A percentile compares a stretch with the other conserved stretches of the same genome.
Evolutionary conservation across 2,888 invertebrate species (phyloP).

Genomic region (Cristatella mucedo): DNA sequence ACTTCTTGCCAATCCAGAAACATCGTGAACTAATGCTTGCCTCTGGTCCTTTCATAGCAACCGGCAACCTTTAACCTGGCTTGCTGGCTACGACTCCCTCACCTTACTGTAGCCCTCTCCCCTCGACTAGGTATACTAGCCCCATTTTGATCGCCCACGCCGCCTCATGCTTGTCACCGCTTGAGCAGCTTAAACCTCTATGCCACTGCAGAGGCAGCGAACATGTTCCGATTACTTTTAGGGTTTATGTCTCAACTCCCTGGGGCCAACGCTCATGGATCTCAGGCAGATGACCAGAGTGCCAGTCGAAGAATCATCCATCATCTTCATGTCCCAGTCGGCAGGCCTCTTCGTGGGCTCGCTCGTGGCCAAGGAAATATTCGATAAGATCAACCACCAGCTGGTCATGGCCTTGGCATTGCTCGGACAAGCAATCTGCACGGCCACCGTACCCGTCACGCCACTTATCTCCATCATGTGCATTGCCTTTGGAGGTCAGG

Average conservation of each 20-base stretch:
- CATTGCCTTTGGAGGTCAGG: conserved; percentile 4
- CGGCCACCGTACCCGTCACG: conserved; percentile 2
- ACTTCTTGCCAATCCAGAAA: too few species aligned
- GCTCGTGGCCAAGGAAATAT: not conserved
- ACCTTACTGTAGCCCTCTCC: too few species aligned
- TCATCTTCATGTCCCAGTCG: conserved; percentile 7
- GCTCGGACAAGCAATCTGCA: not conserved
- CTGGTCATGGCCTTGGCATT: not conserved
- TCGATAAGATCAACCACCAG: conserved; percentile 4
- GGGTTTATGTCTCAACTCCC: conserved; percentile 6
- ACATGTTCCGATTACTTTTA: too few species aligned
- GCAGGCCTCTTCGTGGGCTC: conserved; percentile 3
- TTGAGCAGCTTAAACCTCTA: too few species aligned
- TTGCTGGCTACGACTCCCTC: too few species aligned
- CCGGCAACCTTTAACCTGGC: too few species aligned
- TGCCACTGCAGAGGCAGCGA: too few species aligned
- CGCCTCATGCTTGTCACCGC: too few species aligned
- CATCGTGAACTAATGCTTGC: too few species aligned
- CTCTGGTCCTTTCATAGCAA: too few species aligned
- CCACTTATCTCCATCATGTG: not conserved
- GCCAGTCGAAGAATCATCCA: not conserved
- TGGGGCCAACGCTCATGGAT: conserved; percentile 6
- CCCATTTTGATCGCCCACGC: too few species aligned
- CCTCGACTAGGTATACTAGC: too few species aligned
- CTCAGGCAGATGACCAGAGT: conserved; percentile 4